phyloP scores from a whole-genome alignment of 2,113 vertebrate genomes.

The Excalfactoria chinensis region DNA sequence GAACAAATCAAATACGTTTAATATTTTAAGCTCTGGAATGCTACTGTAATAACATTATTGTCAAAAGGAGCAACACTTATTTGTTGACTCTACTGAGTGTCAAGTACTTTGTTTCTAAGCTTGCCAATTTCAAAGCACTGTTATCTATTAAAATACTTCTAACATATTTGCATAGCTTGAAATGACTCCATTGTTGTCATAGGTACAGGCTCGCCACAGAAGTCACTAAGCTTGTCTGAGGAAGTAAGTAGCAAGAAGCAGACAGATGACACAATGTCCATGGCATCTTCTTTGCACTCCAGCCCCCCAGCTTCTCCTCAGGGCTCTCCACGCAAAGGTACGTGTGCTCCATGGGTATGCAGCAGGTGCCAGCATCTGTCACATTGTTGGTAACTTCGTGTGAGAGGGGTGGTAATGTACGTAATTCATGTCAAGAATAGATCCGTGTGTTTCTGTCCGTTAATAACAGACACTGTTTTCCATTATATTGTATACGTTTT shows the following conservation, averaged over 20 bases:
- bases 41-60: background rate
- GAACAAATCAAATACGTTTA: background rate
- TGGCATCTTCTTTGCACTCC: conserved; percentile 88
- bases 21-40: background rate
- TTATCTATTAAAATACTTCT: background rate
- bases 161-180: background rate
- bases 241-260: conserved; percentile 85
- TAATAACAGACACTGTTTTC: background rate
- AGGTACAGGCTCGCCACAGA: conserved; percentile 89
- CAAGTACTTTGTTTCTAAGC: background rate
- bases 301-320: conserved; percentile 92
- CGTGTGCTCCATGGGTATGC: rapidly evolving
- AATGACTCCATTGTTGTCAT: background rate
- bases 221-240: conserved; percentile 82
- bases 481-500: background rate
- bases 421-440: background rate
- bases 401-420: background rate
- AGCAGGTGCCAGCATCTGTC: rapidly evolving
- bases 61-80: background rate
- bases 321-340: conserved; percentile 92
- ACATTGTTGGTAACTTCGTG: background rate
- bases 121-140: background rate
- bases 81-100: background rate
- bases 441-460: background rate
- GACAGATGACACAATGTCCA: conserved; percentile 86